Conservation (phyloP, 2,797 vertebrate genomes). For the Falco peregrinus region DNA sequence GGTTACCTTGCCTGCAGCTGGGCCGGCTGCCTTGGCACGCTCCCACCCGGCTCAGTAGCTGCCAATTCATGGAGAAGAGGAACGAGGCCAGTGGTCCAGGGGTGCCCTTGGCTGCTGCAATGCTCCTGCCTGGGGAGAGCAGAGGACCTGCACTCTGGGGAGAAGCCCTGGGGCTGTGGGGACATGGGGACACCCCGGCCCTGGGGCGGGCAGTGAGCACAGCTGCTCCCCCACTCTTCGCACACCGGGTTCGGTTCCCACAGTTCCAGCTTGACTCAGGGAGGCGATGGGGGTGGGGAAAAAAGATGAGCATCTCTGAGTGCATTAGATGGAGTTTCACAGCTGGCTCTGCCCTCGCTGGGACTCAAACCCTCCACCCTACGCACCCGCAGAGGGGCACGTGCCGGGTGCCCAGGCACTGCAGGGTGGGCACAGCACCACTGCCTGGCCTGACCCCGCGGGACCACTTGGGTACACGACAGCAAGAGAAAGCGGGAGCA, state of each 20-base stretch:
- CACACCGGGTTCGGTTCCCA: not conserved
- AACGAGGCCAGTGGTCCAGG: not conserved
- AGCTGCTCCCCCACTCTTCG: not conserved
- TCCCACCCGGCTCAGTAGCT: not conserved
- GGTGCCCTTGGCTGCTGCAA: not conserved
- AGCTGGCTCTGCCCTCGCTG: not conserved
- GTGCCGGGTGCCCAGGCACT: accelerated
- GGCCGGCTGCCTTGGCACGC: not conserved
- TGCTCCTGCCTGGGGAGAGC: not conserved
- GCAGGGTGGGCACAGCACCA: not conserved
- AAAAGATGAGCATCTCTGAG: not conserved
- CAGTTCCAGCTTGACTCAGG: not conserved
- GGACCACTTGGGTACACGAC: not conserved
- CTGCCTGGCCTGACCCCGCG: not conserved
- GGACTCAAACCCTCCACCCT: not conserved
- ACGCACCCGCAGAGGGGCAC: accelerated
- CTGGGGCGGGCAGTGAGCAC: accelerated
- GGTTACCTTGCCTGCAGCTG: not conserved
- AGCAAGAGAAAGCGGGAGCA: not conserved
- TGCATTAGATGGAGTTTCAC: not conserved
- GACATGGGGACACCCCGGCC: not conserved
- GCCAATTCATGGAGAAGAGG: not conserved
- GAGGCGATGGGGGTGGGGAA: not conserved
- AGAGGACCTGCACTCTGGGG: not conserved
- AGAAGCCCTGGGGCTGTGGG: not conserved